Percentiles rank a stretch among this genome's conserved stretches.
Evolutionary conservation across 2,113 vertebrate genomes (phyloP).

Genomic region (Rhombomys opimus): DNA sequence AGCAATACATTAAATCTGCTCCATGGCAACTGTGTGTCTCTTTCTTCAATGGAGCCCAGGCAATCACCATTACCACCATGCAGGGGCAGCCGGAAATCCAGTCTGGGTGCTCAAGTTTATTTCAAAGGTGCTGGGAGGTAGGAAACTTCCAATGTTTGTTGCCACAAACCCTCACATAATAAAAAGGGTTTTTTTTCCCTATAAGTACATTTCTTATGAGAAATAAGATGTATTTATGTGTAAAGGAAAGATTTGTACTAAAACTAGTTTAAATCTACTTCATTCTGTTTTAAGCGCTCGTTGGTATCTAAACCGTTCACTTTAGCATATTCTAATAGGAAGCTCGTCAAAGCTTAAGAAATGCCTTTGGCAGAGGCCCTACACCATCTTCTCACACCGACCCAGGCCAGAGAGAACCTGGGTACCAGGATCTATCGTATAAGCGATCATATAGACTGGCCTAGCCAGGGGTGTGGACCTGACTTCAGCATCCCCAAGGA

Average conservation of each 20-base stretch:
- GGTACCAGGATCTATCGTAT: background rate
- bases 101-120: background rate
- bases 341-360: conserved; percentile 37
- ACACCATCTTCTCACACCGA: background rate
- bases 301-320: background rate
- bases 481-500: rapidly evolving
- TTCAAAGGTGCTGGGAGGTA: background rate
- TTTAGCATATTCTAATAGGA: background rate
- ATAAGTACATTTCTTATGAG: background rate
- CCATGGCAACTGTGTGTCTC: background rate
- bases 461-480: background rate
- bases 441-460: background rate
- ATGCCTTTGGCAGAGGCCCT: background rate
- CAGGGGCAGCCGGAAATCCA: background rate
- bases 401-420: background rate
- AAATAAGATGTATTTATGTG: background rate
- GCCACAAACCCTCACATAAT: background rate
- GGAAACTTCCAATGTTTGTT: background rate
- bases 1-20: background rate
- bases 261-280: background rate
- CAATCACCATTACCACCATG: background rate
- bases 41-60: background rate
- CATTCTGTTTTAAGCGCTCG: background rate
- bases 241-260: conserved; percentile 4
- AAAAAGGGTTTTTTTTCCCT: background rate